A percentile compares a stretch with the other conserved stretches of the same genome.
These are phyloP conservation scores for Apodemia mormo DNA, from an alignment of 2,888 invertebrate genomes.

Conservation along the genomic window DNA sequence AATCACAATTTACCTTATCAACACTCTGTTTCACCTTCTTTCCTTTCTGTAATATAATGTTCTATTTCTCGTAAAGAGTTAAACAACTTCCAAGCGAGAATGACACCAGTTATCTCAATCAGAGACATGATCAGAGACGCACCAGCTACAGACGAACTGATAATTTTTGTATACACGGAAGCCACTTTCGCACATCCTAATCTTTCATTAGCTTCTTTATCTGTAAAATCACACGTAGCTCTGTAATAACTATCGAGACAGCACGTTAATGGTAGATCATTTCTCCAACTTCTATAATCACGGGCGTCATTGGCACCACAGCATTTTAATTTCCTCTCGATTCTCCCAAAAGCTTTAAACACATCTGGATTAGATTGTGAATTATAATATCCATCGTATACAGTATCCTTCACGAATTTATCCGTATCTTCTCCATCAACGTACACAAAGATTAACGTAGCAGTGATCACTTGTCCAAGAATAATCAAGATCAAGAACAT, in stretches of 20 bases:
- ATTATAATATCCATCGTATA: slow-evolving; percentile 76
- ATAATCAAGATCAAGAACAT: slow-evolving; percentile 64
- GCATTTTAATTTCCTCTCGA: slow-evolving; percentile 69
- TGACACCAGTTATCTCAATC: slow-evolving; percentile 62
- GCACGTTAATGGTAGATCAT: slow-evolving; percentile 70
- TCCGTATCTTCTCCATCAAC: slow-evolving; percentile 75
- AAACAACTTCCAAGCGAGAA: slow-evolving; percentile 71
- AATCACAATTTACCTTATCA: slow-evolving; percentile 44
- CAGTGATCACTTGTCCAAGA: slow-evolving; percentile 62
- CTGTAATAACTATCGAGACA: slow-evolving; percentile 71
- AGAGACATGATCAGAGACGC: slow-evolving; percentile 65
- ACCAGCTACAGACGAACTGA: slow-evolving; percentile 71
- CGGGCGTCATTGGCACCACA: slow-evolving; percentile 75
- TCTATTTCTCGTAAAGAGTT: slow-evolving; percentile 69
- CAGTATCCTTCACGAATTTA: slow-evolving; percentile 71
- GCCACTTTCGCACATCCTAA: slow-evolving; percentile 76
- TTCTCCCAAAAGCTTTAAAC: slow-evolving; percentile 66
- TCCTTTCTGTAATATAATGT: slow-evolving; percentile 71
- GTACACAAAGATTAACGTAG: slow-evolving; percentile 69
- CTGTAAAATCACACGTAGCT: slow-evolving; percentile 72
- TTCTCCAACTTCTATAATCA: slow-evolving; percentile 73
- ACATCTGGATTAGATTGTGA: slow-evolving; percentile 71
- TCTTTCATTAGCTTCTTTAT: slow-evolving; percentile 75
- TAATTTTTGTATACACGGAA: slow-evolving; percentile 74
- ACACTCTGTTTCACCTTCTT: slow-evolving; percentile 76